These are phyloP conservation scores for Ciconia stormi DNA, from an alignment of 2,113 vertebrate genomes.

Conservation along the genomic window DNA sequence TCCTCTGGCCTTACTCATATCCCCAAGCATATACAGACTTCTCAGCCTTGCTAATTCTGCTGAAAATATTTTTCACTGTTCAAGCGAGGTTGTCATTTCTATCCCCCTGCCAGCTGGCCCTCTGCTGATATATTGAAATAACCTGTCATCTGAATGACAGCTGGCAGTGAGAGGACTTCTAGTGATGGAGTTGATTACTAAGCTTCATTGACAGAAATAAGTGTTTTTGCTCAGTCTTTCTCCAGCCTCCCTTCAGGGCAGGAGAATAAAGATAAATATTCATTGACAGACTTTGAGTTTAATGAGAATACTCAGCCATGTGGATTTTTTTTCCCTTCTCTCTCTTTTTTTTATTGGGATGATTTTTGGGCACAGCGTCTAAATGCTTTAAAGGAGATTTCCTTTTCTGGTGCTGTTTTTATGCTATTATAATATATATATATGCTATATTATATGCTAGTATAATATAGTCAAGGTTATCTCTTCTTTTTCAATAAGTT, in stretches of 20 bases:
- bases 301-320: not conserved
- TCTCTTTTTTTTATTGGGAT: not conserved
- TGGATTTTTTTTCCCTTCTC: not conserved
- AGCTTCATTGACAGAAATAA: constrained; percentile 46
- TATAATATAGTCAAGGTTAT: not conserved
- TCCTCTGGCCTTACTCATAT: not conserved
- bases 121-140: constrained; percentile 35
- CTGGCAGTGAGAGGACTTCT: constrained; percentile 16
- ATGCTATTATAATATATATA: not conserved
- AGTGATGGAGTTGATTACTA: constrained; percentile 41
- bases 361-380: not conserved
- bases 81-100: constrained; percentile 33
- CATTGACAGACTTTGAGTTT: constrained; percentile 2
- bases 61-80: constrained; percentile 33
- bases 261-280: constrained; percentile 37
- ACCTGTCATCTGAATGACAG: constrained; percentile 40
- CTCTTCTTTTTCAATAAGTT: not conserved
- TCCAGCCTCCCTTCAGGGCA: not conserved
- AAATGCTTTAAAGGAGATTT: not conserved
- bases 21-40: not conserved
- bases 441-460: not conserved
- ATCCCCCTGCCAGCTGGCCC: constrained; percentile 25
- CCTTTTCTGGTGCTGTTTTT: not conserved
- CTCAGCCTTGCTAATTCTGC: constrained; percentile 24
- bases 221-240: not conserved